These are phyloP conservation scores for Ormyrus labotus DNA, from an alignment of 2,888 invertebrate genomes.

Conservation along the genomic window DNA sequence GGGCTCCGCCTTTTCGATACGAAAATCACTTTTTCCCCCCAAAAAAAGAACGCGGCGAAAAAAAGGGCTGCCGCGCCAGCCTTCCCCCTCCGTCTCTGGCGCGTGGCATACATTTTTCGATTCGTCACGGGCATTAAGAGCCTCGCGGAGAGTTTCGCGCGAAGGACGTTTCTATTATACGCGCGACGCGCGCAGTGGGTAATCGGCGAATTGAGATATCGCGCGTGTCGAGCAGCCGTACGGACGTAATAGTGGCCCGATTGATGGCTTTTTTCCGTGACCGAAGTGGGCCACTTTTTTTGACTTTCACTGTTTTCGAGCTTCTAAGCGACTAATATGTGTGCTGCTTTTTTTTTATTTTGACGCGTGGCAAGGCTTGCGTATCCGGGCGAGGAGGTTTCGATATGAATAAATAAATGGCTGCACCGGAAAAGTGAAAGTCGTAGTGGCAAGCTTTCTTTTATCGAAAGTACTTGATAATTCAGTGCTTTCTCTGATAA, in stretches of 20 bases:
- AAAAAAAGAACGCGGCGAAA: constrained; percentile 7
- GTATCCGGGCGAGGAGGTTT: no score
- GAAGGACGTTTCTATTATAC: constrained; percentile 44
- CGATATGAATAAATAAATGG: no score
- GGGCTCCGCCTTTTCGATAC: constrained; percentile 31
- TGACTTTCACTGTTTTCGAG: neutral
- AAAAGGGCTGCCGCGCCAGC: constrained; percentile 12
- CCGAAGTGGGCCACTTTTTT: constrained; percentile 4
- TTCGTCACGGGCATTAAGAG: constrained; percentile 32
- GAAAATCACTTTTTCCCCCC: constrained; percentile 54
- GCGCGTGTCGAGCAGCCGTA: constrained; percentile 26
- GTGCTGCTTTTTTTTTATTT: no score
- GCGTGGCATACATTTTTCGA: constrained; percentile 2
- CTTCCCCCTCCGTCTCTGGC: neutral
- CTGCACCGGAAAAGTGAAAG: no score
- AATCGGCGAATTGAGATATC: constrained; percentile 49
- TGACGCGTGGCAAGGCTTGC: no score
- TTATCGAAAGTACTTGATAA: neutral
- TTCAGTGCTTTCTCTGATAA: no score
- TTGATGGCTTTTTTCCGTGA: constrained; percentile 25
- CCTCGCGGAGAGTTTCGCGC: neutral
- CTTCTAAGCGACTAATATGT: no score
- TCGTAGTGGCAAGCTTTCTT: neutral
- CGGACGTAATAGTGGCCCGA: constrained; percentile 6
- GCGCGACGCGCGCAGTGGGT: constrained; percentile 4